Evolutionary conservation across 2,113 vertebrate genomes (phyloP), one percentile per base, ranked within the genome.

Genomic region (Corapipo altera): DNA sequence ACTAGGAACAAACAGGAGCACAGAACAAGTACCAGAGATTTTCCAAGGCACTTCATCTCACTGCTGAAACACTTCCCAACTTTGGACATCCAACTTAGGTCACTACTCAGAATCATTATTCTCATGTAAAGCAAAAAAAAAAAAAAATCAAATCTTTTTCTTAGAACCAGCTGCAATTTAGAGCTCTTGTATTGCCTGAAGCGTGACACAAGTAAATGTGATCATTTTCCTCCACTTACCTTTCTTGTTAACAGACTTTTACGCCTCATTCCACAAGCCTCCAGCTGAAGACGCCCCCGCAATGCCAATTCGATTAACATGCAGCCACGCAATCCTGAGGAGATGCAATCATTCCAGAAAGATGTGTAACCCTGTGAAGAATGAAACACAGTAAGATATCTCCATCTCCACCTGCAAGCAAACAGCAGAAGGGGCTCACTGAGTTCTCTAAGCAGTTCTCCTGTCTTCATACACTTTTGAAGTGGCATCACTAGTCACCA

Each of bases 271-370:
- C 99, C 99, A 94, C 98, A 99, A 39, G 98, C 98, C 92, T 99
- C 99, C 81, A 99, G 97, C 95, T 99, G 98, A 80, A 99, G 98
- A 41, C 99, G 98, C 65, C 99, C 99, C 93, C 99, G 95, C 90
- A 99, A 96, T 18, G 99, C 99, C 97, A 99, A 95, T 95, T 99
- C 99, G 9, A 99, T 99, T 96, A 99, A 97, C 99, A 99, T 99
- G 91, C 99, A 99, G 74, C 99, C 99, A 35, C 99, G 98, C 92
- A 99, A 92, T 37, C 99, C 99, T 5, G 99, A 99, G 3, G 99
- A 99, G 97, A 99, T 99, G 97, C 99, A 99, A 89, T 99, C 99
- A 44, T 99, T 99, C 99, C 99, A 99, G 98, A 99, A 99, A 0
- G 99, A 99, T 23, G 99, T 99, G 97, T 99, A 99, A 94, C 99